phyloP scores from a whole-genome alignment of 1,140 invertebrate species.

The Nasonia vitripennis region DNA sequence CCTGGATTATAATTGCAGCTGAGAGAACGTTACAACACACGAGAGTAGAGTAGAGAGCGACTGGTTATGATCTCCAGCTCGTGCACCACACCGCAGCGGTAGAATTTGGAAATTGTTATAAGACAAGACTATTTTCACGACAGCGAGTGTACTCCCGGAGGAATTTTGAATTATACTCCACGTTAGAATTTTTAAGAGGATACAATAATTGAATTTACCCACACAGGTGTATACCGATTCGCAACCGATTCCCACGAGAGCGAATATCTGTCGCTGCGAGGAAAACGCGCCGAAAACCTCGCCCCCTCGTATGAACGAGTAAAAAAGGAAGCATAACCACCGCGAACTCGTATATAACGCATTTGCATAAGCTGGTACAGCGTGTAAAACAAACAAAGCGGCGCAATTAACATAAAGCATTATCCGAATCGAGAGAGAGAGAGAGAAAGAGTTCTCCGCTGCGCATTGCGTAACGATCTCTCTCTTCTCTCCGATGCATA shows the following conservation, averaged over 20 bases:
- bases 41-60: background rate
- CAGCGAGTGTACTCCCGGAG: no score
- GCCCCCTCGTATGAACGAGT: background rate
- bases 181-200: no score
- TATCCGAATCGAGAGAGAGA: conserved; percentile 36
- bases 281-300: background rate
- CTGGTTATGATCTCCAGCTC: background rate
- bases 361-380: conserved; percentile 7
- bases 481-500: background rate
- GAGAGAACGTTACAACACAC: background rate
- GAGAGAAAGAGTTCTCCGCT: background rate
- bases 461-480: conserved; percentile 9
- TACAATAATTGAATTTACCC: no score
- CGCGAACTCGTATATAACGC: background rate
- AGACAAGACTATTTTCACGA: no score
- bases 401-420: conserved; percentile 13
- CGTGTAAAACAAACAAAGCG: conserved; percentile 15
- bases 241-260: no score
- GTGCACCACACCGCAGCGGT: background rate
- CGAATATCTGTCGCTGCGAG: background rate
- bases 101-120: no score
- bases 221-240: no score
- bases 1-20: background rate
- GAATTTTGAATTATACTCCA: no score
- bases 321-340: background rate